Evolutionary conservation across 2,888 invertebrate genomes (phyloP).

Genomic region (Strigamia maritima): DNA sequence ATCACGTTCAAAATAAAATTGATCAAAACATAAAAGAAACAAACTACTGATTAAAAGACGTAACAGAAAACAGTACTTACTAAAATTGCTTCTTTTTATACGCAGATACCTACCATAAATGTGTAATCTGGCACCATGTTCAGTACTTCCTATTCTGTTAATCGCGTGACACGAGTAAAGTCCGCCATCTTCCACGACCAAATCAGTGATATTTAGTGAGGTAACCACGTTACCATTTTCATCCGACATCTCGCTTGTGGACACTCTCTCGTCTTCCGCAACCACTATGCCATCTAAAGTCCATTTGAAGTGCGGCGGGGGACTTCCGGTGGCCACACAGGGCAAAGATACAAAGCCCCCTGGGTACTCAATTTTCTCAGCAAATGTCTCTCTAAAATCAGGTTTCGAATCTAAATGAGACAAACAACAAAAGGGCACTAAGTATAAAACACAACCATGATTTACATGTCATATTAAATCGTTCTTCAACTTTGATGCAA

Average conservation of each 20-base stretch:
- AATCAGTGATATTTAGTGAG: conserved; percentile 31
- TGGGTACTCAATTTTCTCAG: conserved; percentile 37
- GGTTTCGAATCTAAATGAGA: conserved; percentile 37
- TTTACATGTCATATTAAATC: too few relatives aligned
- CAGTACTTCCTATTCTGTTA: conserved; percentile 33
- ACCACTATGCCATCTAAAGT: conserved; percentile 42
- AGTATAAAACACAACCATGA: not conserved
- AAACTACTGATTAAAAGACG: not conserved
- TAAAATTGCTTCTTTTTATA: not conserved
- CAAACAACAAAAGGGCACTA: not conserved
- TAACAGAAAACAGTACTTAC: not conserved
- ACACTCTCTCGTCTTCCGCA: not conserved
- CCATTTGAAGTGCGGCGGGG: conserved; percentile 45
- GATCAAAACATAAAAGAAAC: not conserved
- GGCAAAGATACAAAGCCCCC: conserved; percentile 43
- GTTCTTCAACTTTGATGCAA: not conserved
- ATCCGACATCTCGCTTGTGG: conserved; percentile 25
- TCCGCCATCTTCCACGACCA: conserved; percentile 37
- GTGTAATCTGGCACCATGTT: conserved; percentile 19
- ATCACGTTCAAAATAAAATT: not conserved
- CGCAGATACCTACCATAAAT: conserved; percentile 31
- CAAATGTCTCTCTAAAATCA: conserved; percentile 34
- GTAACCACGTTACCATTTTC: conserved; percentile 39
- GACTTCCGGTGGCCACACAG: conserved; percentile 44
- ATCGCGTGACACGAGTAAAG: conserved; percentile 36